Percentiles rank a stretch among this genome's conserved stretches.
Conservation (phyloP, 2,888 invertebrate genomes). For the Brachylomia viminalis region DNA sequence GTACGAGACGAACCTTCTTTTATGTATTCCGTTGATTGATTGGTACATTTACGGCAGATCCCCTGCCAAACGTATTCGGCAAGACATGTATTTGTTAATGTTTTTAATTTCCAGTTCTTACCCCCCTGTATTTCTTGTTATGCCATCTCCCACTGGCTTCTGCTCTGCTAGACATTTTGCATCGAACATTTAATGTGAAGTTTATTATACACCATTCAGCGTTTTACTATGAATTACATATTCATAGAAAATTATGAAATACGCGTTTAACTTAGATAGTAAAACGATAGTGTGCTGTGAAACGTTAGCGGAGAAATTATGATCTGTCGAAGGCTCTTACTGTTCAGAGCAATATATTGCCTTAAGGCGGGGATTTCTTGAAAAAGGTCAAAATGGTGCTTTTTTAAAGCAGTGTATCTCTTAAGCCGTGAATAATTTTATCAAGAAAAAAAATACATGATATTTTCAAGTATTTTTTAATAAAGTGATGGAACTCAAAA, state of each 20-base stretch:
- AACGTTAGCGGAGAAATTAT: conserved; percentile 65
- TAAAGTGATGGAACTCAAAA: no score
- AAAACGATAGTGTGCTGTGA: conserved; percentile 68
- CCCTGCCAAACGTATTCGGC: conserved; percentile 66
- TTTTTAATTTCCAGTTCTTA: conserved; percentile 64
- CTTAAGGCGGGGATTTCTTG: no score
- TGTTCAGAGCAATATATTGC: conserved; percentile 39
- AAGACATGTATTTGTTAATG: conserved; percentile 67
- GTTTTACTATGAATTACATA: conserved; percentile 75
- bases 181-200: conserved; percentile 69
- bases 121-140: conserved; percentile 49
- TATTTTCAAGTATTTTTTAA: no score
- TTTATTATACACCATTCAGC: conserved; percentile 70
- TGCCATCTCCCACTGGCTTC: conserved; percentile 38
- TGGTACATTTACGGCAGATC: conserved; percentile 74
- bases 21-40: conserved; percentile 75
- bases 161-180: conserved; percentile 46
- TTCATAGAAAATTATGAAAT: conserved; percentile 76
- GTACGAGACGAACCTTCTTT: conserved; percentile 77
- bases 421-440: no score
- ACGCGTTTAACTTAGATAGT: conserved; percentile 67
- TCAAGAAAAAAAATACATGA: no score
- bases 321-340: conserved; percentile 47
- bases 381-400: no score
- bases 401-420: no score